Percentiles rank a stretch among this genome's conserved stretches.
phyloP scores from a whole-genome alignment of 2,113 vertebrate genomes.

The Eubucco bourcierii region DNA sequence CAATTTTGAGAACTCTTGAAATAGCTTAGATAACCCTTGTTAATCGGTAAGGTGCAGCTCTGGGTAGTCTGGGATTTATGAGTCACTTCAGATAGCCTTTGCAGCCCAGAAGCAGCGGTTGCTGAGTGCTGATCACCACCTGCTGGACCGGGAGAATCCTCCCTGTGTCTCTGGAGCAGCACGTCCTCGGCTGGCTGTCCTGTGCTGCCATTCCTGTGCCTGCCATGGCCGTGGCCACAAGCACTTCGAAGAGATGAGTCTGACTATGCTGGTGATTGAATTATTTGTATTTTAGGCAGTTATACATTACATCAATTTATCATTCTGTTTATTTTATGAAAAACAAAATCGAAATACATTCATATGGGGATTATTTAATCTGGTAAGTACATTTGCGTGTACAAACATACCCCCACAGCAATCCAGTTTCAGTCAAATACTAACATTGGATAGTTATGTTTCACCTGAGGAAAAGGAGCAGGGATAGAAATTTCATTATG shows the following conservation, averaged over 20 bases:
- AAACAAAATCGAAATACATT: neutral
- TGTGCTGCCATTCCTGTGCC: neutral
- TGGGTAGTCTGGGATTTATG: neutral
- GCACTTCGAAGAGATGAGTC: neutral
- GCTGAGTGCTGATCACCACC: neutral
- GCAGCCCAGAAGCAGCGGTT: neutral
- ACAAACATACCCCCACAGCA: neutral
- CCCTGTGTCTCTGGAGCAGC: neutral
- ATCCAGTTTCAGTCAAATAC: neutral
- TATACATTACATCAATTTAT: neutral
- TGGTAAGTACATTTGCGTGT: neutral
- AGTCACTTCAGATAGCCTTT: neutral
- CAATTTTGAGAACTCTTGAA: neutral
- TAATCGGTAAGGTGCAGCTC: neutral
- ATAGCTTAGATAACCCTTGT: neutral
- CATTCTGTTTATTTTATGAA: neutral
- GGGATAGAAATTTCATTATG: neutral
- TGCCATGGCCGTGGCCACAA: fast-evolving
- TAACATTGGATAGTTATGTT: fast-evolving
- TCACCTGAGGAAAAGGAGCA: neutral
- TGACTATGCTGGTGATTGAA: neutral
- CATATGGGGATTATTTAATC: neutral
- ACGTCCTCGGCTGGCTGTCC: neutral
- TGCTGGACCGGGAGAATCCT: neutral
- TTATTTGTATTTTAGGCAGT: neutral